phyloP scores from a whole-genome alignment of 1,140 invertebrate genomes.

The Thaumatotibia leucotreta region DNA sequence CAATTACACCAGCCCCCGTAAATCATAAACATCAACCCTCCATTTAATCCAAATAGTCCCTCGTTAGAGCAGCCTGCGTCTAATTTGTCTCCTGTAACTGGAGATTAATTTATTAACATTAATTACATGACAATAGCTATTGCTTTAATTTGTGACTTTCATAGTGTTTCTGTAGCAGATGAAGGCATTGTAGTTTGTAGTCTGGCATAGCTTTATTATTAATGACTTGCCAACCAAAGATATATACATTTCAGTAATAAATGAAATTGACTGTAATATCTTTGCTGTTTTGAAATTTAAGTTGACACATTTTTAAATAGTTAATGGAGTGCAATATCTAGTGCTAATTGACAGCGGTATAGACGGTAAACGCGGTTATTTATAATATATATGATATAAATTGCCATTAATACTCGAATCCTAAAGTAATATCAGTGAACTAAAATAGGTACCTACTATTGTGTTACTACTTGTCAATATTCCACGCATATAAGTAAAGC shows the following conservation, averaged over 20 bases:
- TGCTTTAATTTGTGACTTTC: slow-evolving; percentile 23
- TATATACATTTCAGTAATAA: no score
- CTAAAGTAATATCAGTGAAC: neutral
- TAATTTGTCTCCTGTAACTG: slow-evolving; percentile 72
- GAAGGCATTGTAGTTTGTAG: neutral
- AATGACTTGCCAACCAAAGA: no score
- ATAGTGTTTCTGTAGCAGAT: slow-evolving; percentile 12
- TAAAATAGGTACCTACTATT: neutral
- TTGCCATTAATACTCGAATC: no score
- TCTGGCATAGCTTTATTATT: neutral
- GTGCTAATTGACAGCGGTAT: no score
- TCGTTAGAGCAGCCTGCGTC: slow-evolving; percentile 73
- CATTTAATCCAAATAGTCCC: slow-evolving; percentile 75
- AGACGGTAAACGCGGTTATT: no score
- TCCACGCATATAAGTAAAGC: neutral
- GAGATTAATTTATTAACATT: slow-evolving; percentile 75
- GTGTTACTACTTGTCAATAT: neutral
- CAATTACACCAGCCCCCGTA: slow-evolving; percentile 69
- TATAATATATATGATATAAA: no score
- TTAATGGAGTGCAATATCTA: no score
- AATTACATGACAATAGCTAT: slow-evolving; percentile 64
- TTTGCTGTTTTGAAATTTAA: no score
- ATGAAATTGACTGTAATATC: no score
- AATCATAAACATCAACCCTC: slow-evolving; percentile 75
- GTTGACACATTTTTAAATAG: no score